Evolutionary conservation across 2,113 vertebrate species (phyloP).

Genomic region (Capreolus pygargus): DNA sequence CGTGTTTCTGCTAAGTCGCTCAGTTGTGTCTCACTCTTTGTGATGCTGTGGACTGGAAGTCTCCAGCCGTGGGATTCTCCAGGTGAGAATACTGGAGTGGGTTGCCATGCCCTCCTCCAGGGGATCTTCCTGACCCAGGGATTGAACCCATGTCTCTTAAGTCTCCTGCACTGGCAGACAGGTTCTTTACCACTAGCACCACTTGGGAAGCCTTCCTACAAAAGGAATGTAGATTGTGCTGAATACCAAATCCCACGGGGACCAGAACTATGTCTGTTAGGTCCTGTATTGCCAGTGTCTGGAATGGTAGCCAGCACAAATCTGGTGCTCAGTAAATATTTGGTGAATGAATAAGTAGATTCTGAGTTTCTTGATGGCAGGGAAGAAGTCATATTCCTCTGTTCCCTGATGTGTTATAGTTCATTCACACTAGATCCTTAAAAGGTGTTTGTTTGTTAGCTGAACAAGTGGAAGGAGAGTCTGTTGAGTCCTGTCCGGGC

Average conservation of each 20-base stretch:
- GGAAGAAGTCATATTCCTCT: background rate
- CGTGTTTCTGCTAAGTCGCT: fast-evolving
- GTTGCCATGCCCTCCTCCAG: background rate
- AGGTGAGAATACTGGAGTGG: background rate
- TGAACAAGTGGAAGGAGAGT: background rate
- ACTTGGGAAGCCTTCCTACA: background rate
- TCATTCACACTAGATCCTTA: background rate
- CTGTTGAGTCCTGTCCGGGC: background rate
- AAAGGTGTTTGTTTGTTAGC: background rate
- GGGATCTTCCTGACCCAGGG: background rate
- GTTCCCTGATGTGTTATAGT: background rate
- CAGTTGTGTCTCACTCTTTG: background rate
- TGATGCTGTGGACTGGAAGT: background rate
- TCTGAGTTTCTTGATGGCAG: background rate
- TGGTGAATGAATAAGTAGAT: background rate
- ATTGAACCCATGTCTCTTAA: background rate
- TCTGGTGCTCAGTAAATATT: background rate
- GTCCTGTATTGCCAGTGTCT: background rate
- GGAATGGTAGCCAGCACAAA: background rate
- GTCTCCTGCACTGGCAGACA: background rate
- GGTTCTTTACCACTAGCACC: background rate
- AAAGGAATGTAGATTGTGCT: background rate
- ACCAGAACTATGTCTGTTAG: background rate
- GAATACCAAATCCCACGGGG: background rate
- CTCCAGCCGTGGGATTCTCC: background rate